Base-by-base conservation (phyloP, 2,113 vertebrate genomes). In the Thryonomys swinderianus region DNA sequence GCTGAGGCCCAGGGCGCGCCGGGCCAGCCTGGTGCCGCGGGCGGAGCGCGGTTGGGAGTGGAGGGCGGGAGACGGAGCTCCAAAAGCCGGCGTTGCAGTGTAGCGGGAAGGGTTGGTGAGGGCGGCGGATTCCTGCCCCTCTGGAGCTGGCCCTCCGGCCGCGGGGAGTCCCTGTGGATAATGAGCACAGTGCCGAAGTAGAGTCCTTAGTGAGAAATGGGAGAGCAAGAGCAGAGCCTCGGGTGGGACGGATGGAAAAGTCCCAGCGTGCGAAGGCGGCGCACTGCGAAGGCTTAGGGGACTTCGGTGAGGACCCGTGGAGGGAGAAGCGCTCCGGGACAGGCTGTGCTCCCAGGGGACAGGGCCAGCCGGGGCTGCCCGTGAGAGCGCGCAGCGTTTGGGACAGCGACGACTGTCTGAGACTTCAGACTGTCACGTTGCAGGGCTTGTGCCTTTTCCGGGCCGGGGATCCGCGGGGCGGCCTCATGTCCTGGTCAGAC, bases 381-480 rank as follows among this genome's bases (percentile, higher is more conserved):
- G 10, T 27, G 10, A 37, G n/a, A 51, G 21, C 34, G 0, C 1
- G 30, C 0, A 30, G 12, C 8, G 6, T 9, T 12, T 55, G 45
- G 17, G 30, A 23, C 0, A 13, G 1, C 42, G 34, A 13, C 13
- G 13, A 48, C 18, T 74, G 40, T 2, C 23, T 23, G 6, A 12
- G 13, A 6, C 21, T 45, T 69, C n/a, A 4, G 21, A 61, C 2
- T 30, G 1, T n/a, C 2, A 0, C 51, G 13, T 3, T 34, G 17
- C 3, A 40, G 3, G 17, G 14, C 4, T 23, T n/a, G 13, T 5
- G 20, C 42, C 20, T 62, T 82, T 85, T 82, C 32, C 61, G 55
- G 61, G 34, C 18, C 51, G 3, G 2, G 34, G 32, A 82, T 21
- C 1, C 73, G 2, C 1, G 13, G 83, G 45, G 18, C 14, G 8